phyloP scores from a whole-genome alignment of 2,113 vertebrate species.

The Raphicerus campestris region DNA sequence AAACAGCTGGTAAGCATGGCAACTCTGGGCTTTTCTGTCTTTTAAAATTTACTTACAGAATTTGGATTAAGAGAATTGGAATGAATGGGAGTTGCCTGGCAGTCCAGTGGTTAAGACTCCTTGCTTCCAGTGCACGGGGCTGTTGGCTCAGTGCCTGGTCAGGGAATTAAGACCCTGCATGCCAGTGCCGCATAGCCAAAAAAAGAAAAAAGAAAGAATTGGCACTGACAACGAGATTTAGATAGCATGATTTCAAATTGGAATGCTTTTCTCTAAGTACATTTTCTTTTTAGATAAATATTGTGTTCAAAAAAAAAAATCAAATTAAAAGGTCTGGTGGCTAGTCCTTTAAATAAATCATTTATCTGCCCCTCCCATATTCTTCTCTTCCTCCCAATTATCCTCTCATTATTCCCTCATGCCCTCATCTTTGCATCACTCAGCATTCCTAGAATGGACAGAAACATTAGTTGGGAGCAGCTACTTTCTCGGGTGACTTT shows the following conservation, averaged over 20 bases:
- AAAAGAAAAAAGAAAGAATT: background rate
- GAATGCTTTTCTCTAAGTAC: background rate
- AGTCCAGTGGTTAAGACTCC: background rate
- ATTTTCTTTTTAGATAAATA: conserved; percentile 10
- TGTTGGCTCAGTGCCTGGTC: background rate
- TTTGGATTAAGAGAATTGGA: background rate
- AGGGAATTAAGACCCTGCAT: background rate
- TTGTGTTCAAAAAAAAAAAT: background rate
- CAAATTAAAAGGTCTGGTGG: background rate
- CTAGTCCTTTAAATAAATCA: background rate
- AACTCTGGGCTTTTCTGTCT: background rate
- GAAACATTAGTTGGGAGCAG: background rate
- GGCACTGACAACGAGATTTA: background rate
- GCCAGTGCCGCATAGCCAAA: background rate
- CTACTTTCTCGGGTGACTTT: background rate
- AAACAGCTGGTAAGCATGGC: background rate
- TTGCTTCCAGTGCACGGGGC: background rate
- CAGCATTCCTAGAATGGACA: rapidly evolving
- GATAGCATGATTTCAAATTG: background rate
- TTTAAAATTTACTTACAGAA: background rate
- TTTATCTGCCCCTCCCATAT: background rate
- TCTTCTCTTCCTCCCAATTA: no score
- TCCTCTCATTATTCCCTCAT: background rate
- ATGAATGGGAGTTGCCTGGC: background rate
- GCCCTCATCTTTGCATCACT: background rate